phyloP scores from a whole-genome alignment of 1,140 invertebrate species.

The Orchesella cincta region DNA sequence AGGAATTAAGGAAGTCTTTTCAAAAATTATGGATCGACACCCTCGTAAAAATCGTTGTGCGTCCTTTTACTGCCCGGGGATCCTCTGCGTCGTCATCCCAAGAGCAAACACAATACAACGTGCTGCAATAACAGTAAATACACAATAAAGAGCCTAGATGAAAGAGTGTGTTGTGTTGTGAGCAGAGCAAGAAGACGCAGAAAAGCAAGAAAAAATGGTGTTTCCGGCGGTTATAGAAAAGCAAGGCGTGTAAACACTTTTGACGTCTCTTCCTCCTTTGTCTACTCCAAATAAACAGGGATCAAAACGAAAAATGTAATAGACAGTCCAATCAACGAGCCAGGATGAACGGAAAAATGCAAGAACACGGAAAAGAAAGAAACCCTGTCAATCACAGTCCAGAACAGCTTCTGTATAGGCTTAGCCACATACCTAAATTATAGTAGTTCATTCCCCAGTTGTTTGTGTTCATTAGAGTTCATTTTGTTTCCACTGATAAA shows the following conservation, averaged over 20 bases:
- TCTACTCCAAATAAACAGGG: too few relatives aligned
- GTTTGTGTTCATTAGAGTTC: too few relatives aligned
- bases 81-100: neutral
- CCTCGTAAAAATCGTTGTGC: neutral
- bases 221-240: neutral
- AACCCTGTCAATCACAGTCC: too few relatives aligned
- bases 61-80: neutral
- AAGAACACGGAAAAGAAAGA: too few relatives aligned
- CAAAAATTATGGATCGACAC: neutral
- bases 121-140: neutral
- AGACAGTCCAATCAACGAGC: too few relatives aligned
- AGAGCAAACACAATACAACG: neutral
- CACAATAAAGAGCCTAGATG: neutral
- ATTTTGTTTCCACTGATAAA: too few relatives aligned
- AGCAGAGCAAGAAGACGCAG: neutral
- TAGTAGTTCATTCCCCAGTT: too few relatives aligned
- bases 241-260: neutral
- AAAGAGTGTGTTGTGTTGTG: neutral
- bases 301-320: too few relatives aligned
- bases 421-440: too few relatives aligned
- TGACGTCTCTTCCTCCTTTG: neutral
- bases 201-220: neutral
- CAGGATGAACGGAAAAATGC: too few relatives aligned
- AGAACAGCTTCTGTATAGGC: too few relatives aligned
- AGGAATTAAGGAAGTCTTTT: slow-evolving; percentile 19